Conservation (phyloP, 2,888 invertebrate species). For the Dasysyrphus albostriatus region DNA sequence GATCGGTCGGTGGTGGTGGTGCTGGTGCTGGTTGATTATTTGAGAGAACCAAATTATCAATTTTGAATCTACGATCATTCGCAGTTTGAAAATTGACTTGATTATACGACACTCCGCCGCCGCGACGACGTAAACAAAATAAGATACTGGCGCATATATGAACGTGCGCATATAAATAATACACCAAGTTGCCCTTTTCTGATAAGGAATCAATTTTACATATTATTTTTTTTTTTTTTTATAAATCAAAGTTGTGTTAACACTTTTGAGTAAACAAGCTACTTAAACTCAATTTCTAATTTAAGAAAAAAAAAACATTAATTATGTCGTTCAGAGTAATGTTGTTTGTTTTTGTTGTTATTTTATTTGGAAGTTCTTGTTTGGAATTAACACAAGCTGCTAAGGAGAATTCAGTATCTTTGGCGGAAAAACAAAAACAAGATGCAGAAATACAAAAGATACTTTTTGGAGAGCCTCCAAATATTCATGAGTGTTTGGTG, state of each 20-base stretch:
- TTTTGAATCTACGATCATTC: conserved; percentile 21
- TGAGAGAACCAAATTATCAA: conserved; percentile 15
- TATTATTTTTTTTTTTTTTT: not conserved
- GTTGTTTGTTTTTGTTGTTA: not conserved
- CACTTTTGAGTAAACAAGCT: conserved; percentile 3
- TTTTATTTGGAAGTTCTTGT: conserved; percentile 5
- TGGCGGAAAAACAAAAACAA: not conserved
- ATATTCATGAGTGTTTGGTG: conserved; percentile 36
- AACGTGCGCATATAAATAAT: conserved; percentile 8
- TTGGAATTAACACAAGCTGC: not conserved
- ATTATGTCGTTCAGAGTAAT: conserved; percentile 17
- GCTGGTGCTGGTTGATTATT: not conserved
- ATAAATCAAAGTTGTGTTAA: not conserved
- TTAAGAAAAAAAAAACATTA: not conserved
- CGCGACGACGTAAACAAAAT: conserved; percentile 11
- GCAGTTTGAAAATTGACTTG: conserved; percentile 28
- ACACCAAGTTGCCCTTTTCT: conserved; percentile 16
- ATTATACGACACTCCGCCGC: conserved; percentile 7
- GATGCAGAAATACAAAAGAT: conserved; percentile 28
- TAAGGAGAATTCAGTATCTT: not conserved
- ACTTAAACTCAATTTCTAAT: conserved; percentile 24
- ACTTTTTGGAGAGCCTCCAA: conserved; percentile 10
- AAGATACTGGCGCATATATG: not conserved
- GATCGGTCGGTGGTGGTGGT: not conserved
- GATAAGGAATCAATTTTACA: conserved; percentile 1